Base-by-base conservation (phyloP, 2,888 invertebrate species). In the Perithous albicinctus region DNA sequence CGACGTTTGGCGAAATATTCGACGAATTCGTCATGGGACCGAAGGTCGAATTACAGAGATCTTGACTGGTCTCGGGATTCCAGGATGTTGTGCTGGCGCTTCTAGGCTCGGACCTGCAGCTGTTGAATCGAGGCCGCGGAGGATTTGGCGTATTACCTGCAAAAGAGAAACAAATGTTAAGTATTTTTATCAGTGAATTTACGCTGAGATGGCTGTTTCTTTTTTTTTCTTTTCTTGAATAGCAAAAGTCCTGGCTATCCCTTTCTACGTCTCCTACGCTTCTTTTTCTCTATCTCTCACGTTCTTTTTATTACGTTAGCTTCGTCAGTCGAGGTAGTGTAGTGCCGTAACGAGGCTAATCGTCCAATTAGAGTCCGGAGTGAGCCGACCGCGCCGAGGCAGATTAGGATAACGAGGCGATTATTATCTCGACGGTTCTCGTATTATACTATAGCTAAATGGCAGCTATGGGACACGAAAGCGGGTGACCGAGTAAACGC, bases 81-180 rank as follows among this genome's bases (percentile, higher is more conserved):
- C 83, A 77, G n/a, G 72, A 90, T 10, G 87, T 83, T 63, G 83
- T 83, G 70, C 69, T 56, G 15, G 67, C 51, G 66, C 64, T 66
- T 54, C 90, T 88, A 1, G 93, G 91, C 51, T 95, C 95, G 1
- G 94, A 93, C 83, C 93, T 93, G 84, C 93, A 94, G 85, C 94
- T 94, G 90, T 95, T 95, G 93, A 94, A 95, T 67, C 95, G 93
- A 12, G 95, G 94, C 82, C 95, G 92, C 35, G 93, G 90, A 15
- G 94, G 93, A 85, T 93, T 93, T 38, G 93, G 93, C 78, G 94
- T 94, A 61, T 94, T 94, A 87, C 95, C 95, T 88, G 93, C 23
- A 75, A 51, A 69, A 66, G 7, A 12, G 5, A 66, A 66, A 54
- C 6, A 20, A 10, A 51, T 43, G 5, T 43, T 43, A 23, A n/a